phyloP scores from a whole-genome alignment of 2,797 vertebrate species.

The Syndactyla subalaris region DNA sequence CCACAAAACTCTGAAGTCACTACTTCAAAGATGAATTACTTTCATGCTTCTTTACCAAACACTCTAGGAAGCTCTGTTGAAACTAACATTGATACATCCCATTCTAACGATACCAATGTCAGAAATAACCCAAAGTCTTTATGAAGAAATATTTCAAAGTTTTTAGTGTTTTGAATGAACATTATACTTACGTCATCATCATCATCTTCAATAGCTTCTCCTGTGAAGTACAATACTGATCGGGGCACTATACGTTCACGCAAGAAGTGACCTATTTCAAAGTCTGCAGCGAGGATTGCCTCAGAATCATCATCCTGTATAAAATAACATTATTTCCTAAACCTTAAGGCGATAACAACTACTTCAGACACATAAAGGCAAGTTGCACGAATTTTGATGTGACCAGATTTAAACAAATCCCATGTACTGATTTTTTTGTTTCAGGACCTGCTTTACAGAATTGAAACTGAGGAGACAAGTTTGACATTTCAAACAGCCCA shows the following conservation, averaged over 20 bases:
- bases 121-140: background rate
- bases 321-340: background rate
- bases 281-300: constrained; percentile 94
- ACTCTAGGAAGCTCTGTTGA: background rate
- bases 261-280: constrained; percentile 98
- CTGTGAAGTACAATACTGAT: constrained; percentile 97
- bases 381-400: background rate
- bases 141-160: background rate
- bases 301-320: constrained; percentile 94
- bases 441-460: background rate
- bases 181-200: constrained; percentile 91
- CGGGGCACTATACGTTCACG: constrained; percentile 95
- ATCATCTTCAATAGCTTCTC: constrained; percentile 98
- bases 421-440: background rate
- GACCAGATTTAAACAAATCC: background rate
- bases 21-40: background rate
- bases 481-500: background rate
- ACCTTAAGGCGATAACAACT: background rate
- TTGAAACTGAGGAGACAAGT: background rate
- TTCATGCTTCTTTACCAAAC: background rate
- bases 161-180: background rate
- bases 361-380: background rate
- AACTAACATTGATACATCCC: background rate
- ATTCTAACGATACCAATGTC: background rate
- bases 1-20: background rate